These are phyloP conservation scores for Microtus oregoni DNA, from an alignment of 2,113 vertebrate species.

Conservation along the genomic window DNA sequence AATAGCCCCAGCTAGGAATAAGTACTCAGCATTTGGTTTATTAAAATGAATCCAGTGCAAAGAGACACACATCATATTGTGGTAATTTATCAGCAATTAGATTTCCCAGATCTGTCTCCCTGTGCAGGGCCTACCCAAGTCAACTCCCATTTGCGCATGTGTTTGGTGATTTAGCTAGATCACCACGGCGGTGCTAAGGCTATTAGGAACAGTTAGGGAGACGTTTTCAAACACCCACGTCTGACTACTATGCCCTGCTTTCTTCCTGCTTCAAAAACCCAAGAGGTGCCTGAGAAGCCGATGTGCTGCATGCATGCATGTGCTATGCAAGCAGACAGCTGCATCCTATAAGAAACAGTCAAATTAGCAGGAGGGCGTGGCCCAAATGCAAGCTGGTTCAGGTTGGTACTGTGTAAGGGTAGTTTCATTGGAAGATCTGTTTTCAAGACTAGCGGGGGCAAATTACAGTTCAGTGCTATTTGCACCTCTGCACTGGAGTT, in stretches of 20 bases:
- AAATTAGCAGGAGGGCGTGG: not conserved
- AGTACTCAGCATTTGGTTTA: not conserved
- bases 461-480: not conserved
- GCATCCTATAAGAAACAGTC: not conserved
- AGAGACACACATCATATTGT: not conserved
- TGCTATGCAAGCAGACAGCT: accelerated
- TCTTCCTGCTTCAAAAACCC: not conserved
- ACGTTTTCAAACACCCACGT: not conserved
- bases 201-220: not conserved
- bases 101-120: not conserved
- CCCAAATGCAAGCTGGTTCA: not conserved
- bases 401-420: not conserved
- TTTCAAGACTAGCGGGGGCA: not conserved
- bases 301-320: not conserved
- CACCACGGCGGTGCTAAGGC: not conserved
- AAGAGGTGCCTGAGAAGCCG: not conserved
- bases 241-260: not conserved
- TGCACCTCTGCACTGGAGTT: not conserved
- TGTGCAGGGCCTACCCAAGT: not conserved
- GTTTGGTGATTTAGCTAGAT: not conserved
- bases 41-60: slow-evolving; percentile 15
- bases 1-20: not conserved
- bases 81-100: not conserved
- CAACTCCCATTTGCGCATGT: not conserved
- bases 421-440: not conserved